phyloP scores from a whole-genome alignment of 2,113 vertebrate genomes.

The Telmatochromis bifrenatus region DNA sequence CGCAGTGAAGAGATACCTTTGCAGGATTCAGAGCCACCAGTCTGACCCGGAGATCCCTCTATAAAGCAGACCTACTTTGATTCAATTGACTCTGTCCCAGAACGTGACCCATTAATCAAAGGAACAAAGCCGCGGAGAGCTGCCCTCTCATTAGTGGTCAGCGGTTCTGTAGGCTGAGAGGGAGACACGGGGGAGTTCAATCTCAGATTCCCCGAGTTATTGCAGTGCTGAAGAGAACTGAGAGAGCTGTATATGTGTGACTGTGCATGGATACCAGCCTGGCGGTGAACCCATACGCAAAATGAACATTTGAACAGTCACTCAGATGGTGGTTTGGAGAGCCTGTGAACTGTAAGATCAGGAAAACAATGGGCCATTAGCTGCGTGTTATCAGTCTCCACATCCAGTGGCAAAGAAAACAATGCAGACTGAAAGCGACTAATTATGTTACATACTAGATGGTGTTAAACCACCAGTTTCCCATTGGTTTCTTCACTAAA shows the following conservation, averaged over 20 bases:
- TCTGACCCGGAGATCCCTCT: background rate
- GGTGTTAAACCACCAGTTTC: background rate
- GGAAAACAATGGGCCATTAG: conserved; percentile 56
- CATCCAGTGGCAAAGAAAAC: conserved; percentile 38
- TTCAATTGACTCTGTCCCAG: conserved; percentile 1
- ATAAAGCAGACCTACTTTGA: background rate
- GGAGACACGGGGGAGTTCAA: conserved; percentile 15
- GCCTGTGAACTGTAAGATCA: conserved; percentile 14
- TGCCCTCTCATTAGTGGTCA: conserved; percentile 22
- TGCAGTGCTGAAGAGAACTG: background rate
- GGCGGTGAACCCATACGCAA: conserved; percentile 49
- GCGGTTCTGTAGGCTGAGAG: background rate
- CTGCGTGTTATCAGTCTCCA: conserved; percentile 33
- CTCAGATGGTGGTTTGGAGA: background rate
- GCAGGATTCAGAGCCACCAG: background rate
- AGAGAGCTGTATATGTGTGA: background rate
- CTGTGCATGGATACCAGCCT: conserved; percentile 32
- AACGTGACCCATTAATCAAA: conserved; percentile 47
- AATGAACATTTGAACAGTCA: conserved; percentile 40
- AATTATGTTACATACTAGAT: background rate
- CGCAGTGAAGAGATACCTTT: background rate
- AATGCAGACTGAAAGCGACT: background rate
- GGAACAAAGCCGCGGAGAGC: conserved; percentile 5
- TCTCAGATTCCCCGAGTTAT: conserved; percentile 25
- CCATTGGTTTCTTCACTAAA: conserved; percentile 5